Percentiles rank a stretch among this genome's conserved stretches.
Evolutionary conservation across 2,797 vertebrate species (phyloP).

Genomic region (Podargus strigoides): DNA sequence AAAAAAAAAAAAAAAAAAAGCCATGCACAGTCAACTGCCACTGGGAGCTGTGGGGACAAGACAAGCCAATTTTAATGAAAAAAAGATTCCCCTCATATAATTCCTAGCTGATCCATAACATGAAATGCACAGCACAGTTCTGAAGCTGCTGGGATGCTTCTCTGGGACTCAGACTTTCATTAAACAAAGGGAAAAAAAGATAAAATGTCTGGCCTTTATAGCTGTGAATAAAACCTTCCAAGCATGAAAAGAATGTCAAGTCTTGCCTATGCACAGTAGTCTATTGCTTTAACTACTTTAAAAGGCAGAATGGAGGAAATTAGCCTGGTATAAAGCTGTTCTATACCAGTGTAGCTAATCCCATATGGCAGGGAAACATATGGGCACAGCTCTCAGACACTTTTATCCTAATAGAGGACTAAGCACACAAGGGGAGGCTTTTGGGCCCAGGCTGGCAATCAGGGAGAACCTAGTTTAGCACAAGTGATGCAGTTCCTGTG

Average conservation of each 20-base stretch:
- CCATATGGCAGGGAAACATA: neutral
- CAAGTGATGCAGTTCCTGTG: neutral
- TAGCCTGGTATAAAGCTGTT: neutral
- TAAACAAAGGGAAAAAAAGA: neutral
- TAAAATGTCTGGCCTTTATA: neutral
- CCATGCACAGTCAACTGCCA: neutral
- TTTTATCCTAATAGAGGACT: neutral
- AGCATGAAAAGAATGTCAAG: conserved; percentile 25
- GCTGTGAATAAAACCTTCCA: conserved; percentile 33
- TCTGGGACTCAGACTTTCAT: neutral
- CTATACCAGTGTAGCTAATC: neutral
- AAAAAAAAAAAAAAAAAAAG: neutral
- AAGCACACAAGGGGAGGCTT: neutral
- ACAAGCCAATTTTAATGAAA: neutral
- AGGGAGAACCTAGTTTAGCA: neutral
- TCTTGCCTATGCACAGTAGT: neutral
- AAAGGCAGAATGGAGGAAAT: conserved; percentile 2
- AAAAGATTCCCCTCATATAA: neutral
- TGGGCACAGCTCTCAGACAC: neutral
- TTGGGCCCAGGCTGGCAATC: neutral
- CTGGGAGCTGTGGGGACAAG: neutral
- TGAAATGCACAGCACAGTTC: neutral
- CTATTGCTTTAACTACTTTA: neutral
- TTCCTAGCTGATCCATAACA: neutral
- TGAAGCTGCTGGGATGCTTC: neutral